These are phyloP conservation scores for Uromys caudimaculatus DNA, from an alignment of 2,797 vertebrate genomes.

Conservation along the genomic window DNA sequence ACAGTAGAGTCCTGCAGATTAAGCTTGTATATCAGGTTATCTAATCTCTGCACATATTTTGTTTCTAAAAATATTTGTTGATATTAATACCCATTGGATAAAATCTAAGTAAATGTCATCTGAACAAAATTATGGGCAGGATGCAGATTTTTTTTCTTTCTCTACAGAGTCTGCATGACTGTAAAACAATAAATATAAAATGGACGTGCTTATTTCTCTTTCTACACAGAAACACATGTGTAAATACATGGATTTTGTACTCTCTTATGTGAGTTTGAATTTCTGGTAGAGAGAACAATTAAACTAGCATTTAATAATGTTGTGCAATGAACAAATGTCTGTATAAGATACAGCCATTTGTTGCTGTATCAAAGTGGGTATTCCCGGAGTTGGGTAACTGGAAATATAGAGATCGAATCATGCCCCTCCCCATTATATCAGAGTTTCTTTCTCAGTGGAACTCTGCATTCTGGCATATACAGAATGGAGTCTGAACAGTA, in stretches of 20 bases:
- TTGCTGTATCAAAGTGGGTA: background rate
- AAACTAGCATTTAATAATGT: conserved; percentile 30
- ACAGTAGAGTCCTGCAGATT: conserved; percentile 19
- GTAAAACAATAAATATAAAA: background rate
- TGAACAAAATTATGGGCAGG: background rate
- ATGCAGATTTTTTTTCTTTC: background rate
- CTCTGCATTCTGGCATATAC: background rate
- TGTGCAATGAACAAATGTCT: conserved; percentile 4
- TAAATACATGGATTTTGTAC: background rate
- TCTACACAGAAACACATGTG: background rate
- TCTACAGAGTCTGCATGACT: background rate
- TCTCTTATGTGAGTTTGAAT: conserved; percentile 19
- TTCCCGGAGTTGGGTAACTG: background rate
- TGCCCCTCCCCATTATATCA: background rate
- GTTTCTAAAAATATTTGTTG: conserved; percentile 55
- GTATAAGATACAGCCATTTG: background rate
- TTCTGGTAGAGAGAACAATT: background rate
- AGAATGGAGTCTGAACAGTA: background rate
- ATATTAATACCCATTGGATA: conserved; percentile 7
- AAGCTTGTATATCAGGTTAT: conserved; percentile 33
- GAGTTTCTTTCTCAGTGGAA: background rate
- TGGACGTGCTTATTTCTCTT: background rate
- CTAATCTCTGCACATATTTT: conserved; percentile 31
- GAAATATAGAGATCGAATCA: background rate
- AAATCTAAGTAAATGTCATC: conserved; percentile 48